Evolutionary conservation across 2,113 vertebrate species (phyloP), one percentile per base, ranked within the genome.

Genomic region (Zingel zingel): DNA sequence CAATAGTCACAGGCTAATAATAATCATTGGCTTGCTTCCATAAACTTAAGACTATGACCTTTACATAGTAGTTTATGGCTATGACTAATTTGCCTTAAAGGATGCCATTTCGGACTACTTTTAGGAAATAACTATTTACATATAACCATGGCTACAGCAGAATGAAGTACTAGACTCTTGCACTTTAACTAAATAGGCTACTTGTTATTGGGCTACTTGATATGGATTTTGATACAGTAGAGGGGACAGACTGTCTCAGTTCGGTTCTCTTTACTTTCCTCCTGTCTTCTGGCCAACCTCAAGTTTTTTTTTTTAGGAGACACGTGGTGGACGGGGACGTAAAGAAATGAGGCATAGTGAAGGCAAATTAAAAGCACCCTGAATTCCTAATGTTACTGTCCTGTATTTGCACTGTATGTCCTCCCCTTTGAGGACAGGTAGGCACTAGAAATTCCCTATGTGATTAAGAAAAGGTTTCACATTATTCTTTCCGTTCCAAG

Each of bases 1-100:
- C n/a, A n/a, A n/a, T n/a, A n/a, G 23, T 73, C 62, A 33, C 47
- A 43, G 45, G 10, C 23, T 82, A 82, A 25, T 81, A 39, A 76
- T 81, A 72, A 71, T 54, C 3, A 48, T 56, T 53, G 27, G 45
- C 53, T 64, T 50, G 4, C 30, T 23, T 63, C 25, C 70, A 45
- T 36, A 8, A 54, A 62, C 69, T 8, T 15, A 62, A 47, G n/a
- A 50, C 36, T 39, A 5, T 47, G 19, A 45, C 10, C 43, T 71
- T 13, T 71, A 58, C 23, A 47, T 39, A 18, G 23, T 13, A 53
- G 15, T 30, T 50, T 47, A 27, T 53, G 33, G 18, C 45, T 72
- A 2, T 65, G 14, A 69, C 2, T 9, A 45, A 56, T 71, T 73
- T 15, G 39, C 7, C n/a, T 76, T 30, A 65, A 65, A 51, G 50